Conservation (phyloP, 1,140 invertebrate species). For the Drosophila repletoides region DNA sequence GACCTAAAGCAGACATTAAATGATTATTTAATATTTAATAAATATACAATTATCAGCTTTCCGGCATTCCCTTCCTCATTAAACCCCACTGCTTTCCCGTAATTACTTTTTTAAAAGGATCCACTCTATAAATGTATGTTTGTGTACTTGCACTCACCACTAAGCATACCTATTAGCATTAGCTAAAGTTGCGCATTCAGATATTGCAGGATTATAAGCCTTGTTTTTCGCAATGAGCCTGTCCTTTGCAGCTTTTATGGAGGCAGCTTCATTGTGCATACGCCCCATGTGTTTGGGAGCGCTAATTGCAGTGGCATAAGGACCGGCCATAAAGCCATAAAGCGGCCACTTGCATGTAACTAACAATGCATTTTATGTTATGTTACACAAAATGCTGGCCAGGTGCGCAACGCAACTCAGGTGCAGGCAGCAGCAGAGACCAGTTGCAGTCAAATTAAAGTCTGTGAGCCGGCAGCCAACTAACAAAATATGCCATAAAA, state of each 20-base stretch:
- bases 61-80: no score
- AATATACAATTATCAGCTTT: no score
- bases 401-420: constrained; percentile 13
- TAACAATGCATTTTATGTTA: constrained; percentile 44
- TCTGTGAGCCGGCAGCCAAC: constrained; percentile 48
- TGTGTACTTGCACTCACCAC: background rate
- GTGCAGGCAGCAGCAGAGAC: no score
- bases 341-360: constrained; percentile 28
- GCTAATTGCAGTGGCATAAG: constrained; percentile 59
- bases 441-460: constrained; percentile 62
- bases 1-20: no score
- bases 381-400: constrained; percentile 4
- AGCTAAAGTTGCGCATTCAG: constrained; percentile 3
- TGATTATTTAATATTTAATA: no score
- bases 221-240: background rate
- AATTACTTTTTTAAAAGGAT: no score
- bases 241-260: background rate
- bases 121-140: background rate
- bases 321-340: no score
- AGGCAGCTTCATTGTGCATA: constrained; percentile 53
- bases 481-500: constrained; percentile 64
- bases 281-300: constrained; percentile 36
- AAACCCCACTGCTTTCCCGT: no score
- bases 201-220: constrained; percentile 8
- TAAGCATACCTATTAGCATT: background rate